Evolutionary conservation across 2,797 vertebrate genomes (phyloP).

Genomic region (Pristis pectinata): DNA sequence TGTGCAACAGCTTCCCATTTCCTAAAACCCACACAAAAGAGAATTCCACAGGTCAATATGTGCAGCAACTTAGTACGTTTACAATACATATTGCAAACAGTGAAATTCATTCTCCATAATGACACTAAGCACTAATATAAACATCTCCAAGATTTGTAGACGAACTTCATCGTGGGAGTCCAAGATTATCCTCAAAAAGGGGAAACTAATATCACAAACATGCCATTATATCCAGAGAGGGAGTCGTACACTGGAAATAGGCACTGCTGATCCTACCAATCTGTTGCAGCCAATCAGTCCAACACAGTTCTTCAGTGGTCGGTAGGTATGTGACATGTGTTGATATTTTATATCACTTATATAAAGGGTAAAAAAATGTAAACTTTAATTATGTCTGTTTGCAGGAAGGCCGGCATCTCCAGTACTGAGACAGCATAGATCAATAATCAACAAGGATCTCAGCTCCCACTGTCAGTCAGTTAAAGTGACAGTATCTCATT

Average conservation of each 20-base stretch:
- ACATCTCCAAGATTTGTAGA: background rate
- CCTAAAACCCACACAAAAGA: background rate
- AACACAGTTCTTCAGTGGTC: background rate
- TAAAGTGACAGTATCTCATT: conserved; percentile 26
- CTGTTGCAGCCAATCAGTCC: background rate
- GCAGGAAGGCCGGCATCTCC: background rate
- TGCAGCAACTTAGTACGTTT: background rate
- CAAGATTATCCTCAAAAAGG: background rate
- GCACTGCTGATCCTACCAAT: background rate
- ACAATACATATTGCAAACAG: background rate
- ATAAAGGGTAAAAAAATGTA: conserved; percentile 22
- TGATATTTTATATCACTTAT: conserved; percentile 32
- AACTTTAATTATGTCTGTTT: conserved; percentile 27
- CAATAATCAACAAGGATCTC: conserved; percentile 21
- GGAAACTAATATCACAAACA: background rate
- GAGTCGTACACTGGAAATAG: background rate
- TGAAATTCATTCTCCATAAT: background rate
- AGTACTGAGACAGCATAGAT: conserved; percentile 19
- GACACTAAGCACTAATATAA: background rate
- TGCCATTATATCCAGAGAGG: background rate
- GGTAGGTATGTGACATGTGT: background rate
- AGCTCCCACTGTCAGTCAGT: conserved; percentile 10
- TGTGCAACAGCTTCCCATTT: background rate
- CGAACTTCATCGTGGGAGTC: background rate
- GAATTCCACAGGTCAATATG: background rate